phyloP scores from a whole-genome alignment of 2,888 invertebrate genomes.

The Diaperis boleti region DNA sequence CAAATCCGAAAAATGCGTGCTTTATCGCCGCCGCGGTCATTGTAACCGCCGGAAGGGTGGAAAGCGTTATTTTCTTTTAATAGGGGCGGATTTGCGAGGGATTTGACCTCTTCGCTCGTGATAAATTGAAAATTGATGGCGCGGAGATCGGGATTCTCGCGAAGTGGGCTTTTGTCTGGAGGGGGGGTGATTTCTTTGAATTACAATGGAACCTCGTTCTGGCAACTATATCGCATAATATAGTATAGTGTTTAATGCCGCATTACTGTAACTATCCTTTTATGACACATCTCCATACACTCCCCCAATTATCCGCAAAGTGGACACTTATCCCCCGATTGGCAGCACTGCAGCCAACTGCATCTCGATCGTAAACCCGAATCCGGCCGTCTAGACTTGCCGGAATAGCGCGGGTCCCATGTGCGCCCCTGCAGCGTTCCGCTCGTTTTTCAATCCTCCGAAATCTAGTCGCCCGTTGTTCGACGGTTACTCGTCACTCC shows the following conservation, averaged over 20 bases:
- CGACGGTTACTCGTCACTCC: not conserved
- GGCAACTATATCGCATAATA: too few relatives aligned
- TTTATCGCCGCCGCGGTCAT: slow-evolving; percentile 13
- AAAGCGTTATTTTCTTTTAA: slow-evolving; percentile 11
- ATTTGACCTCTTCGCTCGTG: slow-evolving; percentile 3
- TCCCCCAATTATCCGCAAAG: too few relatives aligned
- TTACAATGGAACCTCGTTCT: too few relatives aligned
- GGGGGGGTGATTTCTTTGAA: not conserved
- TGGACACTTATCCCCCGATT: too few relatives aligned
- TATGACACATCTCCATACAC: too few relatives aligned
- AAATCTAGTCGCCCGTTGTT: not conserved
- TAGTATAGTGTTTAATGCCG: too few relatives aligned
- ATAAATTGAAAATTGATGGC: slow-evolving; percentile 12
- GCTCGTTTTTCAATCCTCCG: not conserved
- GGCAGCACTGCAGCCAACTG: too few relatives aligned
- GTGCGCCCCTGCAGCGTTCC: slow-evolving; percentile 5
- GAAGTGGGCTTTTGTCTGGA: not conserved
- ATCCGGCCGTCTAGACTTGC: not conserved
- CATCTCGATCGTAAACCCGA: too few relatives aligned
- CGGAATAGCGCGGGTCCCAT: not conserved
- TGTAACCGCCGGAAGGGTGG: not conserved
- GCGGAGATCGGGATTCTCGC: not conserved
- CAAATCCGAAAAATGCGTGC: slow-evolving; percentile 22
- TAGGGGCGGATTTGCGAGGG: not conserved
- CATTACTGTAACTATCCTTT: too few relatives aligned